phyloP scores from a whole-genome alignment of 2,888 invertebrate genomes.

The Thymelicus lineola region DNA sequence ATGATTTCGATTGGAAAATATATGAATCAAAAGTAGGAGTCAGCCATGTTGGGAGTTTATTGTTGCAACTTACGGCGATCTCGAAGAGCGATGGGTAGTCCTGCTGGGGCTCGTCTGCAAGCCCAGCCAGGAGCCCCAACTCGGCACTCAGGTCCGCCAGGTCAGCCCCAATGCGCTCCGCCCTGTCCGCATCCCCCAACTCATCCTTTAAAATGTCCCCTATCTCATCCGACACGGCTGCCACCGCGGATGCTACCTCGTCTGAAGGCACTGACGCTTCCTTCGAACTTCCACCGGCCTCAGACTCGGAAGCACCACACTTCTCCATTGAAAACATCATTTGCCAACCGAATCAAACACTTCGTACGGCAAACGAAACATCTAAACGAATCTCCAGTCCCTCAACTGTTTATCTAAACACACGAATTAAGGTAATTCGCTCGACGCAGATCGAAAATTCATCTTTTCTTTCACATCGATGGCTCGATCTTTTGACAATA shows the following conservation, averaged over 20 bases:
- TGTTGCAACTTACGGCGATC: conserved; percentile 68
- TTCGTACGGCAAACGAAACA: conserved; percentile 73
- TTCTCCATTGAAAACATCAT: conserved; percentile 82
- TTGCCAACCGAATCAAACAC: conserved; percentile 73
- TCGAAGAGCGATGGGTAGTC: conserved; percentile 77
- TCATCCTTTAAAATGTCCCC: conserved; percentile 80
- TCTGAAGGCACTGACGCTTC: conserved; percentile 68
- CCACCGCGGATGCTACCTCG: conserved; percentile 75
- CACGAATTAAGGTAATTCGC: conserved; percentile 66
- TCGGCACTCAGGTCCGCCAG: conserved; percentile 77
- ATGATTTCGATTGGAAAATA: conserved; percentile 10
- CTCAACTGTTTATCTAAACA: conserved; percentile 67
- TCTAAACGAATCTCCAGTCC: conserved; percentile 67
- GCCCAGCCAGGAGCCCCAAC: conserved; percentile 73
- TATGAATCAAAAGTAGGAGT: conserved; percentile 39
- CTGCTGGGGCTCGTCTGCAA: conserved; percentile 71
- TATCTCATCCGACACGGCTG: conserved; percentile 78
- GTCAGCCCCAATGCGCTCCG: conserved; percentile 76
- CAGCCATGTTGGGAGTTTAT: conserved; percentile 58
- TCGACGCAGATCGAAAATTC: conserved; percentile 66
- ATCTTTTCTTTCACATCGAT: conserved; percentile 81
- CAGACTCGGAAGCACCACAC: conserved; percentile 70
- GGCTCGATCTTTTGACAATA: conserved; percentile 82
- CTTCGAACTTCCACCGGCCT: conserved; percentile 65
- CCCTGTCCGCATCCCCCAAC: conserved; percentile 72